These are phyloP conservation scores for Neolamprologus caudopunctatus DNA, from an alignment of 2,113 vertebrate species.

Conservation along the genomic window DNA sequence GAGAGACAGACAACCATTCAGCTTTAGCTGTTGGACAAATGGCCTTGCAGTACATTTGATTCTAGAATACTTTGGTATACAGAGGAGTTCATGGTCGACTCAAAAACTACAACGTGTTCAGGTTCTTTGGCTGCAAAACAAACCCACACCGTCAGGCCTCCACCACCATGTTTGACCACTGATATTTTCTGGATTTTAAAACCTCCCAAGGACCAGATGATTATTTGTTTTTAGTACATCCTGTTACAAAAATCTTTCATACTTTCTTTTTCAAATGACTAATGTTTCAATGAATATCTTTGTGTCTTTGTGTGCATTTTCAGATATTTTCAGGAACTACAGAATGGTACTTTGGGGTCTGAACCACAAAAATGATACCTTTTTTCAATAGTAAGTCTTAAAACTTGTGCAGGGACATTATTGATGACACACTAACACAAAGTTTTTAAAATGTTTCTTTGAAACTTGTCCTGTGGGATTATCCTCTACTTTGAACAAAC, in stretches of 20 bases:
- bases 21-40: background rate
- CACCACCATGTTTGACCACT: background rate
- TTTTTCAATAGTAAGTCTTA: background rate
- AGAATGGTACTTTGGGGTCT: background rate
- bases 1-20: background rate
- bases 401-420: background rate
- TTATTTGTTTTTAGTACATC: background rate
- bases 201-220: background rate
- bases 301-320: background rate
- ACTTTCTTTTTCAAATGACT: background rate
- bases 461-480: conserved; percentile 12
- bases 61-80: background rate
- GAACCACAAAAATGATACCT: background rate
- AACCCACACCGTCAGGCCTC: background rate
- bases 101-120: background rate
- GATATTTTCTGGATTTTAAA: background rate
- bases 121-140: background rate
- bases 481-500: conserved; percentile 1
- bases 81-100: background rate
- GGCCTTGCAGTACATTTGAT: background rate
- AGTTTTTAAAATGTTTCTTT: conserved; percentile 11
- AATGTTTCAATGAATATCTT: background rate
- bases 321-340: background rate
- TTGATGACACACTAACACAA: background rate
- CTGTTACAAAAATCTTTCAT: background rate